These are phyloP conservation scores for Siderastrea radians DNA, from an alignment of 92 coral and sea anemone genomes.

Conservation along the genomic window DNA sequence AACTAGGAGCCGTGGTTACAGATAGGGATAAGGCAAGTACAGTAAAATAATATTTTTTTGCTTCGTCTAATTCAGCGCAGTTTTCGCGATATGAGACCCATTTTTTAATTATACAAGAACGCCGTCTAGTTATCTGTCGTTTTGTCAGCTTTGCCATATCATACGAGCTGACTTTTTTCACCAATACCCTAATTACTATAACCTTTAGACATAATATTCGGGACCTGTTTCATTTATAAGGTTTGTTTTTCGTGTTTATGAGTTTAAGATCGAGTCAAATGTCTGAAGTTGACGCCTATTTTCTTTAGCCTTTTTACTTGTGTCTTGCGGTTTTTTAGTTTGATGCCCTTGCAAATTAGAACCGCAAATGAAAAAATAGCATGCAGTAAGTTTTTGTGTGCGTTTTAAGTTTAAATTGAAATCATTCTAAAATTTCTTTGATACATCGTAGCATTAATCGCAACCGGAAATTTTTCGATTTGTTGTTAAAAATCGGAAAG, in stretches of 20 bases:
- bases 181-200: not conserved
- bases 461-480: not conserved
- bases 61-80: not conserved
- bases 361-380: not conserved
- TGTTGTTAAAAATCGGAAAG: not conserved
- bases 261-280: not conserved
- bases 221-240: not conserved
- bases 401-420: not conserved
- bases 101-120: slow-evolving; percentile 29
- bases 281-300: not conserved
- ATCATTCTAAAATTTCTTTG: not conserved
- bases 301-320: not conserved
- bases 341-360: slow-evolving; percentile 14
- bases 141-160: slow-evolving; percentile 41
- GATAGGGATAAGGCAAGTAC: slow-evolving; percentile 85
- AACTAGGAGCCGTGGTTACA: slow-evolving; percentile 87
- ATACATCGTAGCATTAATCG: not conserved
- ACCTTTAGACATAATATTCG: not conserved
- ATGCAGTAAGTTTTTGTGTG: not conserved
- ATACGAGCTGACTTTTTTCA: slow-evolving; percentile 5
- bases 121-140: slow-evolving; percentile 12
- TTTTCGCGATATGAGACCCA: slow-evolving; percentile 5
- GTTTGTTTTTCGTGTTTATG: not conserved
- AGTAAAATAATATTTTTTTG: too few relatives aligned
- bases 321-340: not conserved